A percentile compares a stretch with the other conserved stretches of the same genome.
Evolutionary conservation across 2,888 invertebrate genomes (phyloP).

Genomic region (Xanthia togata): DNA sequence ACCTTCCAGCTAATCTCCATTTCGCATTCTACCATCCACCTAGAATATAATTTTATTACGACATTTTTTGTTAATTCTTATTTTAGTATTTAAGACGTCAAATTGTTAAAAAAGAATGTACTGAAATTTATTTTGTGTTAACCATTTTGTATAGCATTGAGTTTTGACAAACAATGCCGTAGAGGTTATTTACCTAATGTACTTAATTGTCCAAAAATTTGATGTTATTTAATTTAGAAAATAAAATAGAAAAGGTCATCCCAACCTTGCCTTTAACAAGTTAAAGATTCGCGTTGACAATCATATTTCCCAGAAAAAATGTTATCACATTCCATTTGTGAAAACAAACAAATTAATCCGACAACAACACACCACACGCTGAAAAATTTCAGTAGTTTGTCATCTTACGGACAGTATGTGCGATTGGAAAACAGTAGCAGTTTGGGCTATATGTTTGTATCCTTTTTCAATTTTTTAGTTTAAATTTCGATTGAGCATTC

Average conservation of each 20-base stretch:
- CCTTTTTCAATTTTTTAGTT: not conserved
- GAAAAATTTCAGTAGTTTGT: constrained; percentile 21
- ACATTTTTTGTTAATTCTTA: not conserved
- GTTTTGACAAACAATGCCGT: not conserved
- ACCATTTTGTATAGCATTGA: not conserved
- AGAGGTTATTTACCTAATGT: not conserved
- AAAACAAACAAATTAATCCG: constrained; percentile 45
- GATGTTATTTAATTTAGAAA: not conserved
- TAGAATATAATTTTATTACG: not conserved
- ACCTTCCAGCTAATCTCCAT: constrained; percentile 71
- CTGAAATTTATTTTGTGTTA: not conserved
- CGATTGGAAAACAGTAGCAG: constrained; percentile 29
- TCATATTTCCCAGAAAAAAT: constrained; percentile 20
- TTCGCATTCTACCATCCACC: constrained; percentile 80
- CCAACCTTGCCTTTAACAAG: no score
- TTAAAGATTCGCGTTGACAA: not conserved
- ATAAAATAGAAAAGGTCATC: not conserved
- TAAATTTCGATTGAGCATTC: not conserved
- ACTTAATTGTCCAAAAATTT: not conserved
- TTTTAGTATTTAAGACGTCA: not conserved
- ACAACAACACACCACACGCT: not conserved
- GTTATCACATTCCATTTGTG: constrained; percentile 45
- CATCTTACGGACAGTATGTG: constrained; percentile 46
- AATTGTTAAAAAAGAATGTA: not conserved
- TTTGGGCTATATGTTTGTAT: constrained; percentile 46